Conservation (phyloP, 2,888 invertebrate genomes). For the Octonoba sinensis region DNA sequence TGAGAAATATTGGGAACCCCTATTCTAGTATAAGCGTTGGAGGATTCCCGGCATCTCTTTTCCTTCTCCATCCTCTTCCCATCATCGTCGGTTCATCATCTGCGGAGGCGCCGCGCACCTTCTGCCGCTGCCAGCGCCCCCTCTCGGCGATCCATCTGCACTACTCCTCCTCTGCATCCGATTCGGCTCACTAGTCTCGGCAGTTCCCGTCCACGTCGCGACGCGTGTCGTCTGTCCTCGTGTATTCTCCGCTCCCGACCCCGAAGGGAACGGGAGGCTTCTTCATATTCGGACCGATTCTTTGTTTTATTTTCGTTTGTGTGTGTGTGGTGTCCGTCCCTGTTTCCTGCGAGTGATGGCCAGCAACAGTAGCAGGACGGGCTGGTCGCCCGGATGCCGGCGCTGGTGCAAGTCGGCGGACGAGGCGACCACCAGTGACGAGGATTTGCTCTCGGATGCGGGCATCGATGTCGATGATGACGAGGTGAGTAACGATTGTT, state of each 20-base stretch:
- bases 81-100: conserved; percentile 13
- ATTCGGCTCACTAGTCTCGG: conserved; percentile 1
- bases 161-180: neutral
- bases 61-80: conserved; percentile 10
- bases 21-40: neutral
- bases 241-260: neutral
- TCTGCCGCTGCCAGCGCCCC: conserved; percentile 10
- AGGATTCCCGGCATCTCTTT: neutral
- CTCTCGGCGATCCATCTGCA: neutral
- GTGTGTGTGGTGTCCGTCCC: conserved; percentile 10
- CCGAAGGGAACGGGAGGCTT: neutral
- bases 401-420: conserved; percentile 42
- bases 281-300: neutral
- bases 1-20: neutral
- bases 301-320: neutral
- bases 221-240: neutral
- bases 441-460: conserved; percentile 60
- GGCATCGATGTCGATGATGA: conserved; percentile 60
- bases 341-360: neutral
- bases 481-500: conserved; percentile 54
- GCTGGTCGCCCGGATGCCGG: conserved; percentile 44
- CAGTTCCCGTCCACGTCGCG: neutral
- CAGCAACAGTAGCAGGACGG: conserved; percentile 15
- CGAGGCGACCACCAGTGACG: conserved; percentile 56
- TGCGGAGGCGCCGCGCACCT: neutral